Percentiles rank a stretch among this genome's conserved stretches.
These are phyloP conservation scores for Peribatodes rhomboidaria DNA, from an alignment of 2,888 invertebrate genomes.

Conservation along the genomic window DNA sequence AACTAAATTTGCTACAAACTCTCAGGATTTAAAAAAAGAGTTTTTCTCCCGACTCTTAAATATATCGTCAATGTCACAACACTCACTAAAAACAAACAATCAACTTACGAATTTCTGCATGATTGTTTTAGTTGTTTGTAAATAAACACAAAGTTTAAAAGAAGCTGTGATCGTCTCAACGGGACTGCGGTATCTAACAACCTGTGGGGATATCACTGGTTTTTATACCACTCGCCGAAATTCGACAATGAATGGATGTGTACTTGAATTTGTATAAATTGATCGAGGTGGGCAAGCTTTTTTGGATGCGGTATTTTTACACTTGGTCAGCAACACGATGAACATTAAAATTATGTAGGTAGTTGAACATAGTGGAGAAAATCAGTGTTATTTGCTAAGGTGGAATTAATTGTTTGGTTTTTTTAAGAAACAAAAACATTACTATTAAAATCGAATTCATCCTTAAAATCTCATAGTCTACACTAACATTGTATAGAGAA, in stretches of 20 bases:
- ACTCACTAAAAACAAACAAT: slow-evolving; percentile 27
- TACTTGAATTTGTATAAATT: slow-evolving; percentile 68
- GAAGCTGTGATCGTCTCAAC: slow-evolving; percentile 53
- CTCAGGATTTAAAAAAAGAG: too few species aligned
- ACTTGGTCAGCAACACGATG: too few species aligned
- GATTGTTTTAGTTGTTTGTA: slow-evolving; percentile 59
- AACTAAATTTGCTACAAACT: too few species aligned
- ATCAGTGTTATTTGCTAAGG: too few species aligned
- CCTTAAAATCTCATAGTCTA: too few species aligned
- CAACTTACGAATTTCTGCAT: slow-evolving; percentile 81
- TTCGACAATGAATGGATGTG: slow-evolving; percentile 68
- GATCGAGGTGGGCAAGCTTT: slow-evolving; percentile 54
- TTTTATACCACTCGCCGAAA: slow-evolving; percentile 75
- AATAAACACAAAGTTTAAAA: slow-evolving; percentile 38
- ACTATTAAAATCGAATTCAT: too few species aligned
- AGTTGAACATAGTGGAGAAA: too few species aligned
- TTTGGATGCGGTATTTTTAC: slow-evolving; percentile 54
- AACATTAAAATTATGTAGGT: too few species aligned
- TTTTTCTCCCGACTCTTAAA: not conserved
- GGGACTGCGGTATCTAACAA: slow-evolving; percentile 72
- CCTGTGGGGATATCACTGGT: slow-evolving; percentile 49
- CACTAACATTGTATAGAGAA: too few species aligned
- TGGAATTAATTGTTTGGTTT: too few species aligned
- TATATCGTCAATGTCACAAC: slow-evolving; percentile 9
- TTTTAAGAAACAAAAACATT: too few species aligned